Evolutionary conservation across 2,888 invertebrate genomes (phyloP), one percentile per base, ranked within the genome.

Genomic region (Rhodophaea formosa): DNA sequence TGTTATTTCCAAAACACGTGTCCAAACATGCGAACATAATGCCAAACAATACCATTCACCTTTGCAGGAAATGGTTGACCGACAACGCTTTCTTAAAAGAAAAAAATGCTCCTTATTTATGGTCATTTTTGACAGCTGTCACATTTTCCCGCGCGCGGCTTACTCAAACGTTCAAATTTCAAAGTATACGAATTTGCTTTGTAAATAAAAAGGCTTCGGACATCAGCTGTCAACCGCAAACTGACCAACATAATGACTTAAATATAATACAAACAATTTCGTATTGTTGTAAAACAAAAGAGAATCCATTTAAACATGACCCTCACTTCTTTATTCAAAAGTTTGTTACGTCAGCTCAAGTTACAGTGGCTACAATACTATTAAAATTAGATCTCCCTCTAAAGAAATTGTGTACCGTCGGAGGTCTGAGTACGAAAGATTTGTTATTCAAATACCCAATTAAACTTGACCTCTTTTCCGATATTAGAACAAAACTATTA

Each of bases 191-290:
- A 67, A 69, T 66, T 70, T 68, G 66, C 72, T 68, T 63, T 62
- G 61, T 62, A 70, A 71, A 72, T 67, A 69, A 69, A 66, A 62
- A 65, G 32, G 55, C 58, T 66, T 64, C 70, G 71, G 69, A 70
- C 63, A 70, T 78, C 84, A 86, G 80, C 80, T 82, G 82, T 78
- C 79, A 78, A 86, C 88, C 88, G 70, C 88, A 88, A 79, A 80
- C 71, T 80, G 81, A 75, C 83, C 84, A 71, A 60, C 65, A 69
- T 77, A 78, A 75, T 70, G 66, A 69, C 63, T 60, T 65, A 66
- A 65, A 74, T 62, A 71, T 71, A 72, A 74, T 70, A 68, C 68
- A 49, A 51, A 62, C 63, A 62, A 64, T 65, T 66, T 67, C 65
- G 65, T 68, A 70, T 76, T 75, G 69, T 75, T 66, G 52, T 51